These are phyloP conservation scores for Sialia sialis DNA, from an alignment of 2,113 vertebrate species.

Conservation along the genomic window DNA sequence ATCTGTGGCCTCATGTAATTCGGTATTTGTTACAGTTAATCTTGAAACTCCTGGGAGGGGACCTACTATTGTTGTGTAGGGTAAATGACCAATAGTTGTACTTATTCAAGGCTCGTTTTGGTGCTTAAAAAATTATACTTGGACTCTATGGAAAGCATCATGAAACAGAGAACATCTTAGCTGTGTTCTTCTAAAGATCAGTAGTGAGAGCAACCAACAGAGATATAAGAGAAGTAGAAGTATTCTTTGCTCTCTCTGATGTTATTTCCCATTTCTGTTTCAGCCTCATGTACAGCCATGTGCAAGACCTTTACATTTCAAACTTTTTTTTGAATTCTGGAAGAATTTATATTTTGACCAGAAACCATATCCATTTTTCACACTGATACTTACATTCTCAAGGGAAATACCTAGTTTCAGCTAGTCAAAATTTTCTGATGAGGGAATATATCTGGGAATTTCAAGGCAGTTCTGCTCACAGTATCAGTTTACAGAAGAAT, in stretches of 20 bases:
- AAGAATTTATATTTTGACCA: neutral
- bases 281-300: neutral
- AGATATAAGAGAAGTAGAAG: neutral
- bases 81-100: neutral
- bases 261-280: neutral
- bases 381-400: neutral
- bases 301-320: neutral
- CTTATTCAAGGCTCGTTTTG: neutral
- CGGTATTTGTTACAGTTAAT: neutral
- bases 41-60: neutral
- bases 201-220: neutral
- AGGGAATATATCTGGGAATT: neutral
- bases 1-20: neutral
- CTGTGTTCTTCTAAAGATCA: neutral
- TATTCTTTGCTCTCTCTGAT: neutral
- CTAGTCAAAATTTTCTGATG: neutral
- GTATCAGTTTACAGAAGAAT: neutral
- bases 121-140: neutral
- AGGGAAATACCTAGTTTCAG: neutral
- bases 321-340: neutral
- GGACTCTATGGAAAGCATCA: neutral
- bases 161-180: neutral
- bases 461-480: neutral
- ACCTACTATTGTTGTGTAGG: neutral
- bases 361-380: neutral